Percentiles rank a stretch among this genome's conserved stretches.
Conservation (phyloP, 2,797 vertebrate genomes). For the Typhlichthys subterraneus region DNA sequence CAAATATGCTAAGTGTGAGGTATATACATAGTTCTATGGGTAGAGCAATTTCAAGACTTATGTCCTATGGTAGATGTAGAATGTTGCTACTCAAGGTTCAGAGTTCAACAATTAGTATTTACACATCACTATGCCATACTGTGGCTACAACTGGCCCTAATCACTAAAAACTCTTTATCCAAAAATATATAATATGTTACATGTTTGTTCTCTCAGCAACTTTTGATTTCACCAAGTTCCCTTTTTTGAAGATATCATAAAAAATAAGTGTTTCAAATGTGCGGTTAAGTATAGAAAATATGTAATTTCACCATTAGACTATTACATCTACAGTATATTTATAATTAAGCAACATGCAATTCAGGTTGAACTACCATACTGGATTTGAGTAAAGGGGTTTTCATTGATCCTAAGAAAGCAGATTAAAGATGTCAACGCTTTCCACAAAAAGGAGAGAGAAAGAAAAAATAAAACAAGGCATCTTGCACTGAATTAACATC, state of each 20-base stretch:
- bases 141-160: slow-evolving; percentile 30
- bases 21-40: slow-evolving; percentile 9
- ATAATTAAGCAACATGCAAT: slow-evolving; percentile 48
- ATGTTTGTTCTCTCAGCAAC: slow-evolving; percentile 52
- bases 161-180: slow-evolving; percentile 40
- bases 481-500: slow-evolving; percentile 2
- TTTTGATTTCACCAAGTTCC: slow-evolving; percentile 27
- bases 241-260: slow-evolving; percentile 37
- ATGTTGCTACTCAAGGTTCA: slow-evolving; percentile 38
- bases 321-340: slow-evolving; percentile 8
- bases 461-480: background rate
- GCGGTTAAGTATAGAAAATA: slow-evolving; percentile 69
- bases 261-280: slow-evolving; percentile 41
- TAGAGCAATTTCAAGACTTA: slow-evolving; percentile 13
- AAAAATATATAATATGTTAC: slow-evolving; percentile 52
- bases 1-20: slow-evolving; percentile 22
- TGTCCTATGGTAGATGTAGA: slow-evolving; percentile 14
- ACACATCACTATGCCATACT: slow-evolving; percentile 34
- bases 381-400: slow-evolving; percentile 33
- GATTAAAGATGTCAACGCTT: background rate
- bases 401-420: slow-evolving; percentile 33
- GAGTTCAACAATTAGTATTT: slow-evolving; percentile 45
- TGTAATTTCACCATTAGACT: slow-evolving; percentile 55
- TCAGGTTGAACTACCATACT: slow-evolving; percentile 3
- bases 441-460: slow-evolving; percentile 12